A percentile compares a stretch with the other conserved stretches of the same genome.
phyloP scores from a whole-genome alignment of 1,140 invertebrate species.

The Leptinotarsa texana region DNA sequence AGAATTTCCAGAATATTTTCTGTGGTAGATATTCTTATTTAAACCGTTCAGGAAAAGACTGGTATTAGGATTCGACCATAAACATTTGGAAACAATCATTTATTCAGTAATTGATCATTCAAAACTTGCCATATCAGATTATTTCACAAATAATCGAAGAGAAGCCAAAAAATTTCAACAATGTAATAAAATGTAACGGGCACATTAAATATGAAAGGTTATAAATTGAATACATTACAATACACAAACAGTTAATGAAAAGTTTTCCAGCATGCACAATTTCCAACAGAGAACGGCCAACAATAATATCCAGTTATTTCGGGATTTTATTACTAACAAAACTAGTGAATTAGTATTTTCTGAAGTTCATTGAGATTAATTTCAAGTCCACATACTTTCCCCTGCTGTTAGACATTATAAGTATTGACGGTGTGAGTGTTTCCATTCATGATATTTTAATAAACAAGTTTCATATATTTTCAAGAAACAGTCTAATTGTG shows the following conservation, averaged over 20 bases:
- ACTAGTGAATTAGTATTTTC: neutral
- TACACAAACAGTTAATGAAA: conserved; percentile 17
- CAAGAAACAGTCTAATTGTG: no score
- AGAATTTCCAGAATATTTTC: no score
- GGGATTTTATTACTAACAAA: conserved; percentile 13
- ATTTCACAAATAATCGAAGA: no score
- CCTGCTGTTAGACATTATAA: no score
- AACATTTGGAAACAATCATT: neutral
- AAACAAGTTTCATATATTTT: no score
- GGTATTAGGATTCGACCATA: neutral
- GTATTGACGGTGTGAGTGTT: no score
- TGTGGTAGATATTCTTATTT: no score
- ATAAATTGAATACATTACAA: conserved; percentile 17
- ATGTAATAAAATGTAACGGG: conserved; percentile 1
- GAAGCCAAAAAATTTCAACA: neutral
- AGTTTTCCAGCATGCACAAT: conserved; percentile 5
- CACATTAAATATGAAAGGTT: neutral
- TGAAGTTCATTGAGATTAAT: neutral
- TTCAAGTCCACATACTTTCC: neutral
- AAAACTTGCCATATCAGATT: neutral
- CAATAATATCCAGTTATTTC: conserved; percentile 12
- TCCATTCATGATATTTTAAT: no score
- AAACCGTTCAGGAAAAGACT: neutral
- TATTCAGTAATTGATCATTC: neutral
- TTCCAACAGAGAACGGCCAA: neutral